These are phyloP conservation scores for Chaetura pelagica DNA, from an alignment of 2,113 vertebrate species.

Conservation along the genomic window DNA sequence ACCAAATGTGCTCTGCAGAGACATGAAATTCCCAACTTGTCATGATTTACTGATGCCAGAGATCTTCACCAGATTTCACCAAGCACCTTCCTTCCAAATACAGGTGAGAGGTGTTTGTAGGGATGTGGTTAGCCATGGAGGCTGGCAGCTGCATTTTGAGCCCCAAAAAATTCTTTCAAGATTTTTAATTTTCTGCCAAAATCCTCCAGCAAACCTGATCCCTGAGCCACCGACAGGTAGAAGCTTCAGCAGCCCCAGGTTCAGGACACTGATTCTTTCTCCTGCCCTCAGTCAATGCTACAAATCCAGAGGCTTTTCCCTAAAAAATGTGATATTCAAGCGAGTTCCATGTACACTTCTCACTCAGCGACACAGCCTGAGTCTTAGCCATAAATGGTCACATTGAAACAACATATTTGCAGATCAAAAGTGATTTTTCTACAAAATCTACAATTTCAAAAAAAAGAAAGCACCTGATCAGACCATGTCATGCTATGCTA, in stretches of 20 bases:
- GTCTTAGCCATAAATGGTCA: rapidly evolving
- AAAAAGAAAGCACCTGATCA: not conserved
- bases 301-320: not conserved
- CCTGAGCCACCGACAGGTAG: rapidly evolving
- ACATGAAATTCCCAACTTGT: conserved; percentile 12
- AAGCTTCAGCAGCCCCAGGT: not conserved
- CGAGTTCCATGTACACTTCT: not conserved
- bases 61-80: not conserved
- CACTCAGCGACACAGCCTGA: not conserved
- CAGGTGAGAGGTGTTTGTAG: rapidly evolving
- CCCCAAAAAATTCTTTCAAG: not conserved
- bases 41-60: conserved; percentile 16
- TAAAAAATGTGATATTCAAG: not conserved
- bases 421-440: not conserved
- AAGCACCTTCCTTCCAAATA: not conserved
- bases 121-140: not conserved
- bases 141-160: not conserved
- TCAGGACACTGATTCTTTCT: not conserved
- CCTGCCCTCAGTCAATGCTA: not conserved
- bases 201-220: not conserved
- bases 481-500: not conserved
- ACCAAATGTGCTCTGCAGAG: not conserved
- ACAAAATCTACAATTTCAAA: not conserved
- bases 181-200: not conserved
- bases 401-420: not conserved